phyloP scores from a whole-genome alignment of 2,888 invertebrate species.

The Electrophaes corylata region DNA sequence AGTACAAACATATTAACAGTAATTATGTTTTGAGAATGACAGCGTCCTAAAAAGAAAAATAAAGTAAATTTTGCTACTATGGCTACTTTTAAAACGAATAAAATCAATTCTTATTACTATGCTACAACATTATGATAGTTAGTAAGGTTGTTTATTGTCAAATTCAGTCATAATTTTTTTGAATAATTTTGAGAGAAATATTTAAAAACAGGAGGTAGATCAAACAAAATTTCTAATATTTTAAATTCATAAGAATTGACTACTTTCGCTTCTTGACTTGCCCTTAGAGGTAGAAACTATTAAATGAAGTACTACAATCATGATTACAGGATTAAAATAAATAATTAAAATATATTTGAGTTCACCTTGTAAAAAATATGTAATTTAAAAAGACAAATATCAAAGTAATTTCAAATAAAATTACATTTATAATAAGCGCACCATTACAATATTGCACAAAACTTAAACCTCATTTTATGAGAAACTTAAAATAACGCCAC shows the following conservation, averaged over 20 bases:
- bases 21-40: neutral
- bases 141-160: constrained; percentile 9
- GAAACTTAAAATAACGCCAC: constrained; percentile 12
- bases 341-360: too few relatives aligned
- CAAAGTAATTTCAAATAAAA: neutral
- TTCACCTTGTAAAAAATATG: neutral
- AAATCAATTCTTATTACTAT: neutral
- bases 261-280: neutral
- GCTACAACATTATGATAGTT: neutral
- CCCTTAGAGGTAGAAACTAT: neutral
- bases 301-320: neutral
- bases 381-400: neutral
- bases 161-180: constrained; percentile 15
- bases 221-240: neutral
- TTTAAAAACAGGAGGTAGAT: constrained; percentile 8
- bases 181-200: neutral
- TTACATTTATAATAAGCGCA: constrained; percentile 10
- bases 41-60: neutral
- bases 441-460: constrained; percentile 14
- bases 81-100: neutral
- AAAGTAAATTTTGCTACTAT: neutral
- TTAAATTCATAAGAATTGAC: neutral
- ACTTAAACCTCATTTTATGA: constrained; percentile 17
- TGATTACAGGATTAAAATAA: too few relatives aligned
- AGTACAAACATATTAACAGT: neutral